These are phyloP conservation scores for Temnothorax rugatulus DNA, from an alignment of 2,888 invertebrate genomes.

Conservation along the genomic window DNA sequence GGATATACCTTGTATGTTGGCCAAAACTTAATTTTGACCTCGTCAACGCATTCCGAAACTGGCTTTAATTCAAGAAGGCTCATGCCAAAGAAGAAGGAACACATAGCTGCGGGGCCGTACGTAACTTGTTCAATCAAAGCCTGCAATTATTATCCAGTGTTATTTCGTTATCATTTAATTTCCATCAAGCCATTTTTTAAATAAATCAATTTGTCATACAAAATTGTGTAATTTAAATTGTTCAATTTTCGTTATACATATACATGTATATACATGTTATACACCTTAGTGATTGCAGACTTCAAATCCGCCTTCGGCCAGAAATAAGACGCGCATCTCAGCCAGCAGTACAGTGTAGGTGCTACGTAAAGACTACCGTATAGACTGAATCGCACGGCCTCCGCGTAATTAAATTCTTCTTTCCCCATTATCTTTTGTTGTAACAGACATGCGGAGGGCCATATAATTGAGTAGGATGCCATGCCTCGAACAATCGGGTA, in stretches of 20 bases:
- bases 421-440: constrained; percentile 87
- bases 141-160: constrained; percentile 83
- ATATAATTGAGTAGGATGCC: constrained; percentile 88
- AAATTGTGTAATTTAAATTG: not conserved
- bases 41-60: constrained; percentile 89
- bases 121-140: constrained; percentile 92
- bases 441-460: constrained; percentile 88
- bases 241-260: not conserved
- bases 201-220: not conserved
- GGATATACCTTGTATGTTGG: constrained; percentile 91
- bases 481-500: constrained; percentile 88
- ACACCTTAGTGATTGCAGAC: constrained; percentile 91
- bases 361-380: constrained; percentile 94
- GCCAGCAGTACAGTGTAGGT: constrained; percentile 93
- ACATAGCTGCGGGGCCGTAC: constrained; percentile 92
- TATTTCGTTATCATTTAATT: not conserved
- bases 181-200: not conserved
- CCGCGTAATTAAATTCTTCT: constrained; percentile 84
- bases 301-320: constrained; percentile 92
- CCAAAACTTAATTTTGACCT: constrained; percentile 91
- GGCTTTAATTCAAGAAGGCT: constrained; percentile 91
- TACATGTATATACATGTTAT: constrained; percentile 54
- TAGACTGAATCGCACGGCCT: constrained; percentile 91
- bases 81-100: constrained; percentile 93
- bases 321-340: constrained; percentile 91